Evolutionary conservation across 2,888 invertebrate genomes (phyloP).

Genomic region (Didymodactylos carnosus): DNA sequence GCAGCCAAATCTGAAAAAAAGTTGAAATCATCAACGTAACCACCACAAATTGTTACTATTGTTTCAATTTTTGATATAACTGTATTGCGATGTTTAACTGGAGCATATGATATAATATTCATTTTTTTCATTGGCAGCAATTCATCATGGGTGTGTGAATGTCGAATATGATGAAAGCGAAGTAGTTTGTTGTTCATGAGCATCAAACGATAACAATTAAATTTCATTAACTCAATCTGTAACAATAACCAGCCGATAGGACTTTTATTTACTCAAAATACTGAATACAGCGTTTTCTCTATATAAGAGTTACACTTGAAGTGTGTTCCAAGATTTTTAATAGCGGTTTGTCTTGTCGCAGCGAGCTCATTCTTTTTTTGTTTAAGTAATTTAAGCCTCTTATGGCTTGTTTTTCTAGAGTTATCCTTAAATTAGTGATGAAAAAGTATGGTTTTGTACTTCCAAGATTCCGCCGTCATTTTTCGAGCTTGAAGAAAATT

Average conservation of each 20-base stretch:
- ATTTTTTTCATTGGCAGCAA: not conserved
- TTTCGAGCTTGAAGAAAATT: too few relatives aligned
- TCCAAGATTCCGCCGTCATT: too few relatives aligned
- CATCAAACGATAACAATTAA: not conserved
- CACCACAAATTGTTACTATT: not conserved
- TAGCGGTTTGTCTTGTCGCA: too few relatives aligned
- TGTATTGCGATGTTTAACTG: not conserved
- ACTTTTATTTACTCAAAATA: not conserved
- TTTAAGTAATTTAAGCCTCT: too few relatives aligned
- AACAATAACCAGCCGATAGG: not conserved
- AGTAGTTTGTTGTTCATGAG: not conserved
- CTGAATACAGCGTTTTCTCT: too few relatives aligned
- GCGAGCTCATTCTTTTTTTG: too few relatives aligned
- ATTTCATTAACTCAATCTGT: not conserved
- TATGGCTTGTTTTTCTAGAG: too few relatives aligned
- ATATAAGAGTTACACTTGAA: too few relatives aligned
- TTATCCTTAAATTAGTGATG: too few relatives aligned
- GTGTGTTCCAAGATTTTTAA: too few relatives aligned
- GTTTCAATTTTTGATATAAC: not conserved
- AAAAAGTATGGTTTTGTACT: too few relatives aligned
- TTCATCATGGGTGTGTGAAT: not conserved
- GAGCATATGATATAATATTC: not conserved
- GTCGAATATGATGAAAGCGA: not conserved
- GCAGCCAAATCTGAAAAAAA: not conserved
- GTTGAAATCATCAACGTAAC: not conserved